These are phyloP conservation scores for Phodopus roborovskii DNA, from an alignment of 2,113 vertebrate genomes.

Conservation along the genomic window DNA sequence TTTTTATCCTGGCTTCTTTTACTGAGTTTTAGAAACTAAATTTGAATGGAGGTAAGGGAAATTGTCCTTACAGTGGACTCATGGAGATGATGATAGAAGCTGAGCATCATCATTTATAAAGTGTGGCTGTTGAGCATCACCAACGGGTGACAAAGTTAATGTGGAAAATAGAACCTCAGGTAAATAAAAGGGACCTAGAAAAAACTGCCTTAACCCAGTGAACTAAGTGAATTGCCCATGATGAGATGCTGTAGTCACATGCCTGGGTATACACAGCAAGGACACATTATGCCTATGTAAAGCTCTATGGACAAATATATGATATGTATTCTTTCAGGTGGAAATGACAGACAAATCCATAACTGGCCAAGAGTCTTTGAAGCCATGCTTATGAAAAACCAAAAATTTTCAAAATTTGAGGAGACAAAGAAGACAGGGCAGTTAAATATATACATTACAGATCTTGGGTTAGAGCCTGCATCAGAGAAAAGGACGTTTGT, in stretches of 20 bases:
- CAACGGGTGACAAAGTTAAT: conserved; percentile 14
- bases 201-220: neutral
- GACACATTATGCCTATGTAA: neutral
- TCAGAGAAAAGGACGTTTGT: neutral
- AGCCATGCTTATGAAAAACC: neutral
- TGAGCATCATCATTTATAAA: conserved; percentile 1
- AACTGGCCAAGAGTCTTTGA: neutral
- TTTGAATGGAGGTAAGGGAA: neutral
- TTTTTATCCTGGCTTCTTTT: conserved; percentile 27
- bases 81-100: neutral
- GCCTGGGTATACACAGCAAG: neutral
- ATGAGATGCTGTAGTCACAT: neutral
- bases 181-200: neutral
- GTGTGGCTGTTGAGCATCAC: neutral
- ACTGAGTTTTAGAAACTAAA: conserved; percentile 7
- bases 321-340: neutral
- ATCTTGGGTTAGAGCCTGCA: neutral
- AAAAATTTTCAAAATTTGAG: neutral
- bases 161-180: neutral
- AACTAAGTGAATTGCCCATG: neutral
- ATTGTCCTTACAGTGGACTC: neutral
- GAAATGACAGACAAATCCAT: neutral
- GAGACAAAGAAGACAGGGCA: neutral
- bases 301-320: neutral
- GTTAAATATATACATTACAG: neutral